Conservation (phyloP, 2,888 invertebrate species). For the Dioctria linearis region DNA sequence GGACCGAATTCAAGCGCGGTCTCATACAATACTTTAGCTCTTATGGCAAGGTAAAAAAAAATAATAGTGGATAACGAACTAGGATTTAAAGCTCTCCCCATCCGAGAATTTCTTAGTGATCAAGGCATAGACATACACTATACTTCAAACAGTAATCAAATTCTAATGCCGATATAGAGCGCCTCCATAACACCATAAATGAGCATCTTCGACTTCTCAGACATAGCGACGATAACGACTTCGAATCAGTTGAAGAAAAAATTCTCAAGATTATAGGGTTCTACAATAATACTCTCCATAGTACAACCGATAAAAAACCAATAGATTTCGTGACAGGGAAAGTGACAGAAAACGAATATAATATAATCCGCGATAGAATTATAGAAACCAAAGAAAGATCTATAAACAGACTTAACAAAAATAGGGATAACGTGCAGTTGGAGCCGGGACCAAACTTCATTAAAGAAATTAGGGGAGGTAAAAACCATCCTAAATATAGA, state of each 20-base stretch:
- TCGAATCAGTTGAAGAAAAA: slow-evolving; percentile 59
- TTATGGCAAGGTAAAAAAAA: too few species aligned
- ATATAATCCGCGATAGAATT: slow-evolving; percentile 54
- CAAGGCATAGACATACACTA: too few species aligned
- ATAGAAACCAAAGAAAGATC: slow-evolving; percentile 55
- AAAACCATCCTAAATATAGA: slow-evolving; percentile 55
- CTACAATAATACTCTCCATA: slow-evolving; percentile 34
- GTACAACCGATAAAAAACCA: slow-evolving; percentile 55
- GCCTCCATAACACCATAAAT: too few species aligned
- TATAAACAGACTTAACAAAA: slow-evolving; percentile 51
- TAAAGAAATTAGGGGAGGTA: slow-evolving; percentile 37
- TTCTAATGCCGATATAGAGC: too few species aligned
- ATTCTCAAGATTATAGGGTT: slow-evolving; percentile 56
- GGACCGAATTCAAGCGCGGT: too few species aligned
- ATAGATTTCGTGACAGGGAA: slow-evolving; percentile 59
- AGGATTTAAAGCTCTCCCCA: too few species aligned
- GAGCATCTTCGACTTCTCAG: too few species aligned
- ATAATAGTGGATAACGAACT: too few species aligned
- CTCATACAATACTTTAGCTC: too few species aligned
- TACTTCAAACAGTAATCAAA: too few species aligned
- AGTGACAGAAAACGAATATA: slow-evolving; percentile 55
- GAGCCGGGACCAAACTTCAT: slow-evolving; percentile 14
- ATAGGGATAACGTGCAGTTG: slow-evolving; percentile 27
- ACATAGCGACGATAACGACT: too few species aligned
- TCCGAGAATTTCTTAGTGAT: too few species aligned